These are phyloP conservation scores for Sinocyclocheilus grahami DNA, from an alignment of 2,113 vertebrate genomes.

Conservation along the genomic window DNA sequence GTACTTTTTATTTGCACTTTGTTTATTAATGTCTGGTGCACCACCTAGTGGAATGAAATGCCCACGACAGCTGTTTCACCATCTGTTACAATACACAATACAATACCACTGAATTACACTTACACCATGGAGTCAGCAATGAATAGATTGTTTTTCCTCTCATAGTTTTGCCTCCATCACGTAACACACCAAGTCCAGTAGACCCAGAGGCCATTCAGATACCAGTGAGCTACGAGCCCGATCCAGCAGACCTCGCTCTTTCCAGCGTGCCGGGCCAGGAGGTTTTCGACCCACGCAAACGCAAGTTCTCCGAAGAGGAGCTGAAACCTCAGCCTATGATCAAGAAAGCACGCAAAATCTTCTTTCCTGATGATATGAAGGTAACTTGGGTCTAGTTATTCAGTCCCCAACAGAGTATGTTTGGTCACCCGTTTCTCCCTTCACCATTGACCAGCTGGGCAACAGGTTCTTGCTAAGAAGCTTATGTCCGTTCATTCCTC, in stretches of 20 bases:
- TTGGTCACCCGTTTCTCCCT: conserved; percentile 47
- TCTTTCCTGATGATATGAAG: conserved; percentile 89
- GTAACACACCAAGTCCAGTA: conserved; percentile 86
- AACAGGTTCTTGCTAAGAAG: conserved; percentile 66
- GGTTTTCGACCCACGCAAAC: conserved; percentile 87
- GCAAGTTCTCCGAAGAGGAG: conserved; percentile 88
- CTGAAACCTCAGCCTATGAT: conserved; percentile 92
- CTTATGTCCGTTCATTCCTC: conserved; percentile 67
- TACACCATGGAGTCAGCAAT: not conserved
- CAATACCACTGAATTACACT: not conserved
- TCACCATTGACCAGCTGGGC: conserved; percentile 56
- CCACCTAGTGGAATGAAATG: conserved; percentile 42
- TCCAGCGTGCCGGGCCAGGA: conserved; percentile 90
- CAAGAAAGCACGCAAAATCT: conserved; percentile 90
- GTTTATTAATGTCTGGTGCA: conserved; percentile 9
- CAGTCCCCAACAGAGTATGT: too few species aligned
- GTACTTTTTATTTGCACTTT: not conserved
- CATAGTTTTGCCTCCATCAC: conserved; percentile 78
- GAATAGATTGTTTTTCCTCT: not conserved
- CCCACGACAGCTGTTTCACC: not conserved
- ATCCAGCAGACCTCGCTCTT: conserved; percentile 85
- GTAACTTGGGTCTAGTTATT: conserved; percentile 81
- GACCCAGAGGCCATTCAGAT: conserved; percentile 89
- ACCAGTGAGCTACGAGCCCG: conserved; percentile 83
- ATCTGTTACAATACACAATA: not conserved